Evolutionary conservation across 2,888 invertebrate species (phyloP).

Genomic region (Holacanthella duospinosa): DNA sequence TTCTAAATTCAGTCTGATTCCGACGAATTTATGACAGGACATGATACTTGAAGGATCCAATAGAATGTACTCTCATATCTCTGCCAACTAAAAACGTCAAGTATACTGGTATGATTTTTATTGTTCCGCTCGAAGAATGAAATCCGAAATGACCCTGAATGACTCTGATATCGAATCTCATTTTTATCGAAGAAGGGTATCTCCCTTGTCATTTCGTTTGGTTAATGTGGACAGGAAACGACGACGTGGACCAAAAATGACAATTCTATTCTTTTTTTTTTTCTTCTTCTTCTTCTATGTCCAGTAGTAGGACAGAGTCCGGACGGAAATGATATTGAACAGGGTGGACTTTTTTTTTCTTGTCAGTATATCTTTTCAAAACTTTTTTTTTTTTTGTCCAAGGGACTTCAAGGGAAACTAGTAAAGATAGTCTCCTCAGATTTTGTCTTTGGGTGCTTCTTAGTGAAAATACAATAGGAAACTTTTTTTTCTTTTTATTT

Average conservation of each 20-base stretch:
- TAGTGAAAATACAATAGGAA: too few relatives aligned
- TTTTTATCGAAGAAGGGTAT: not conserved
- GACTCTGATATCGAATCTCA: not conserved
- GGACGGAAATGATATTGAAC: not conserved
- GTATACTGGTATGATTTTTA: too few relatives aligned
- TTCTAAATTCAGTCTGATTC: too few relatives aligned
- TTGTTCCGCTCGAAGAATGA: not conserved
- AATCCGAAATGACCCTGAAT: conserved; percentile 4
- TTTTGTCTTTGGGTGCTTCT: not conserved
- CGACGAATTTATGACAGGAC: too few relatives aligned
- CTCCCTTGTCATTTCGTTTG: not conserved
- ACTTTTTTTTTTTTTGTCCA: not conserved
- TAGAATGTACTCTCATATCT: too few relatives aligned
- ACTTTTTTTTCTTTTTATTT: too few relatives aligned
- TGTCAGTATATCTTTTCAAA: not conserved
- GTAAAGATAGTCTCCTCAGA: too few relatives aligned
- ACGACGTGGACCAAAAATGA: conserved; percentile 2
- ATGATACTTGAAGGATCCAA: too few relatives aligned
- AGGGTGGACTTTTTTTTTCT: not conserved
- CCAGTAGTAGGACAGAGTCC: not conserved
- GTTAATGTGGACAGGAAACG: conserved; percentile 6
- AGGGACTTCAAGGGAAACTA: not conserved
- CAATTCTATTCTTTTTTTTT: not conserved
- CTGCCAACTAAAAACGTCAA: too few relatives aligned
- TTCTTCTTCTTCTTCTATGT: not conserved